Evolutionary conservation across 2,113 vertebrate species (phyloP).

Genomic region (Anseranas semipalmata): DNA sequence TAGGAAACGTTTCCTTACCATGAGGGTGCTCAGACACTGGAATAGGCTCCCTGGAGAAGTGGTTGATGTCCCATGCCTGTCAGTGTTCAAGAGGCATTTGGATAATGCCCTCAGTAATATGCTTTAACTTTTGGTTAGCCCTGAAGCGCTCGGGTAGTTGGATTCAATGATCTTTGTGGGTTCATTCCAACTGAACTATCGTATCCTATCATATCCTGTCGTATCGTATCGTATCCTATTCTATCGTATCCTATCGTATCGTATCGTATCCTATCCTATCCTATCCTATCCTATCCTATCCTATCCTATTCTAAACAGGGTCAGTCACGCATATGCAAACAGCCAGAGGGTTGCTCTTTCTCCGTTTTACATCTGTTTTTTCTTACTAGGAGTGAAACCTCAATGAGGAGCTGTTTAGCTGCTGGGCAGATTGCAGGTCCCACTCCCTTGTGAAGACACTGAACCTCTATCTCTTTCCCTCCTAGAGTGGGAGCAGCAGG

Average conservation of each 20-base stretch:
- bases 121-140: no score
- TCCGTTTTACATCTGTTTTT: neutral
- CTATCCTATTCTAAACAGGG: no score
- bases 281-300: no score
- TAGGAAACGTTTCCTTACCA: no score
- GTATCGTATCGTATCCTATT: neutral
- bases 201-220: neutral
- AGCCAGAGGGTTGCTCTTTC: neutral
- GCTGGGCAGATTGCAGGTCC: neutral
- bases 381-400: neutral
- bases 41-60: no score
- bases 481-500: neutral
- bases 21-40: no score
- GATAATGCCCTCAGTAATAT: no score
- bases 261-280: neutral
- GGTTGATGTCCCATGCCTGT: no score
- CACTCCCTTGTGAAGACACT: neutral
- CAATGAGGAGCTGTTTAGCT: neutral
- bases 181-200: neutral
- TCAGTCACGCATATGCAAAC: fast-evolving
- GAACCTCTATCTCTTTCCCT: fast-evolving
- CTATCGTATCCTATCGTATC: neutral
- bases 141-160: no score
- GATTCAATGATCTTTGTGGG: neutral
- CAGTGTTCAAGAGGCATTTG: no score